Percentiles rank a stretch among this genome's conserved stretches.
These are phyloP conservation scores for Meda fulgida DNA, from an alignment of 2,797 vertebrate genomes.

Conservation along the genomic window DNA sequence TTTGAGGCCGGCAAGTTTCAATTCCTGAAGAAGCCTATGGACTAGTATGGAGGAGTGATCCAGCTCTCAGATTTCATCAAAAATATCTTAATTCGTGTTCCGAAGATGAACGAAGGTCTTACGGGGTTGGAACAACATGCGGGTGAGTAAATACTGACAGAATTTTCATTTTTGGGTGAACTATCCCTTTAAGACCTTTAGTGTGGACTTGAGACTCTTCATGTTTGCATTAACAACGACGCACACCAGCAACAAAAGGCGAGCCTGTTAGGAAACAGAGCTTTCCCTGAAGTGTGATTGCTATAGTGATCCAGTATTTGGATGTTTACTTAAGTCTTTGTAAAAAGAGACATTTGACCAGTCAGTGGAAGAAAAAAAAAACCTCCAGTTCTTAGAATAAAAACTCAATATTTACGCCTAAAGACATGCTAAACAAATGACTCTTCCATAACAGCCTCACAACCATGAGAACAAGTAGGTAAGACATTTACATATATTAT, in stretches of 20 bases:
- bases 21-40: too few relatives aligned
- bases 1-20: too few relatives aligned
- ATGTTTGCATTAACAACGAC: conserved; percentile 46
- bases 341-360: background rate
- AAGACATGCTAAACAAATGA: background rate
- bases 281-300: conserved; percentile 21
- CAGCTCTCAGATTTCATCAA: too few relatives aligned
- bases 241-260: conserved; percentile 28
- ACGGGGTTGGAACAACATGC: too few relatives aligned
- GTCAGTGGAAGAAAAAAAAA: background rate
- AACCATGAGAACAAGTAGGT: background rate
- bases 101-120: too few relatives aligned
- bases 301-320: conserved; percentile 19
- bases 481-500: conserved; percentile 62
- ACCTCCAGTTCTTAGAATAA: background rate
- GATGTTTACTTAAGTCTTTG: conserved; percentile 31
- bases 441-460: background rate
- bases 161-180: too few relatives aligned
- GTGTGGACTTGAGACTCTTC: conserved; percentile 31
- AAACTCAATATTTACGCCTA: conserved; percentile 7
- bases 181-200: conserved; percentile 51
- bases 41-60: too few relatives aligned
- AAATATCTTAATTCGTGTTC: too few relatives aligned
- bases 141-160: too few relatives aligned
- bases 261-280: conserved; percentile 20